These are phyloP conservation scores for Zosterops borbonicus DNA, from an alignment of 2,113 vertebrate species.

Conservation along the genomic window DNA sequence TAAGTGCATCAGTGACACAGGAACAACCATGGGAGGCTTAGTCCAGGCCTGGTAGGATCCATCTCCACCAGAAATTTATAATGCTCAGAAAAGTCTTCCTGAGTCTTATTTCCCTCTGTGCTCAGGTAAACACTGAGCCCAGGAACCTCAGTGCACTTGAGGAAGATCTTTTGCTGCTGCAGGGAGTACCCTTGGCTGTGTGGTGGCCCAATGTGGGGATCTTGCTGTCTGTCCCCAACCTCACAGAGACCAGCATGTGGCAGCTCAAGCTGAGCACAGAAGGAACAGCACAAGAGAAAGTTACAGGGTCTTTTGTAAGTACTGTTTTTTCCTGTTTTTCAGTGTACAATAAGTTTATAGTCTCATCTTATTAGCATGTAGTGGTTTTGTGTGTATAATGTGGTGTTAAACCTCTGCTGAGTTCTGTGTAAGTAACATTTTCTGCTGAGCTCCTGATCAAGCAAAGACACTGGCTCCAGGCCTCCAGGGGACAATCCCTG, in stretches of 20 bases:
- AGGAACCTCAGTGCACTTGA: neutral
- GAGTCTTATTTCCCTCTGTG: neutral
- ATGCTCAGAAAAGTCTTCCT: neutral
- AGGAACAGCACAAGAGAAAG: neutral
- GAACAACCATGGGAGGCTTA: neutral
- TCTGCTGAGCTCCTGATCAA: neutral
- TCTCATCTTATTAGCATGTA: neutral
- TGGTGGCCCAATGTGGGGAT: accelerated
- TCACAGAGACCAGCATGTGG: neutral
- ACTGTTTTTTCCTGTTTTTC: neutral
- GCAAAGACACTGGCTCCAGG: neutral
- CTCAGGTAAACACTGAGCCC: neutral
- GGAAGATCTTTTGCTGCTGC: neutral
- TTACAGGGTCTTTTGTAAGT: neutral
- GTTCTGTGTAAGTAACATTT: neutral
- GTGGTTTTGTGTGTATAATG: neutral
- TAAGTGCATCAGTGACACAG: neutral
- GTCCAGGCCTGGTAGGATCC: neutral
- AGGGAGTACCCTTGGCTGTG: neutral
- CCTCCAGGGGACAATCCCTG: neutral
- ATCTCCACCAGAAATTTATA: neutral
- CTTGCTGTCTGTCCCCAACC: neutral
- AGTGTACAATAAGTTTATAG: neutral
- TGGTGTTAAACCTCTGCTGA: neutral
- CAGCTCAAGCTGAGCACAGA: neutral